Evolutionary conservation across 2,888 invertebrate species (phyloP).

Genomic region (Seladonia tumulorum): DNA sequence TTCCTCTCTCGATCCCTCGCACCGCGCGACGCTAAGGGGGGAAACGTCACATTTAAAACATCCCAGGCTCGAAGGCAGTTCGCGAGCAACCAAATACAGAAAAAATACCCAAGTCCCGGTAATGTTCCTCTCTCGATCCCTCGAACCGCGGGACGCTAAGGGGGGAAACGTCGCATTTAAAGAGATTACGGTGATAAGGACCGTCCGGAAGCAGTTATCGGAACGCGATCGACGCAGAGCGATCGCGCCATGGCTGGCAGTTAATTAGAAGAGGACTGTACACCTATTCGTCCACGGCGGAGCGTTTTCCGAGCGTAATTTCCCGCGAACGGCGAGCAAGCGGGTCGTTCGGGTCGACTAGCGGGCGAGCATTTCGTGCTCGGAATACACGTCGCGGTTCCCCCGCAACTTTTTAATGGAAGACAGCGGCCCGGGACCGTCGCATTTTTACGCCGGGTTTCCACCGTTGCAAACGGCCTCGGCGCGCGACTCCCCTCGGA

Average conservation of each 20-base stretch:
- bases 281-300: background rate
- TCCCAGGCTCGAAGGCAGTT: too few species aligned
- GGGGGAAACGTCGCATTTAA: background rate
- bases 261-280: background rate
- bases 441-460: conserved; percentile 23
- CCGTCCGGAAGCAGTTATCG: background rate
- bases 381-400: background rate
- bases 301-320: conserved; percentile 22
- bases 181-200: background rate
- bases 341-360: background rate
- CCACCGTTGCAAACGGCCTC: background rate
- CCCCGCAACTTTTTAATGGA: conserved; percentile 16
- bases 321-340: background rate
- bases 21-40: too few species aligned
- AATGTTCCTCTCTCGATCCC: too few species aligned
- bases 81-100: too few species aligned
- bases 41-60: too few species aligned
- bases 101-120: too few species aligned
- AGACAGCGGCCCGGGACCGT: background rate
- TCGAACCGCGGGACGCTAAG: background rate
- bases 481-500: background rate
- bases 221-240: background rate
- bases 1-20: too few species aligned
- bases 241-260: background rate
- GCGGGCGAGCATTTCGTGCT: conserved; percentile 16